phyloP scores from a whole-genome alignment of 2,797 vertebrate species.

The Astyanax mexicanus region DNA sequence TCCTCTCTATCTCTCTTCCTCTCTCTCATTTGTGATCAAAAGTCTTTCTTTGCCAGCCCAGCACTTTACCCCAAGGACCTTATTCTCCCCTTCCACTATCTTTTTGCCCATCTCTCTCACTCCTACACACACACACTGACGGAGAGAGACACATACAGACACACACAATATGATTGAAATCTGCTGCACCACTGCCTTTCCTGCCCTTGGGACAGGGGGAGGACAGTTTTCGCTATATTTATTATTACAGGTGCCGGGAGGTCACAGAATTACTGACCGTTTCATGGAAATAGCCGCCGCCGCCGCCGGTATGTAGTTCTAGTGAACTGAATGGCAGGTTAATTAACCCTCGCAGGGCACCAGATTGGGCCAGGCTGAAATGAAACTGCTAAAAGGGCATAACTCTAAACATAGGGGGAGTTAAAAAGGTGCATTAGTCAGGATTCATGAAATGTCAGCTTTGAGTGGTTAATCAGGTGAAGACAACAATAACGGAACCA shows the following conservation, averaged over 20 bases:
- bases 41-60: slow-evolving; percentile 44
- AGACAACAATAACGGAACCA: too few species aligned
- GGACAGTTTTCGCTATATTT: slow-evolving; percentile 44
- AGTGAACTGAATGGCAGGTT: slow-evolving; percentile 36
- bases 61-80: slow-evolving; percentile 54
- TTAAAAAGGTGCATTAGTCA: background rate
- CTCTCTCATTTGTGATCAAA: slow-evolving; percentile 49
- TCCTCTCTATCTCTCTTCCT: slow-evolving; percentile 35
- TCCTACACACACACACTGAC: slow-evolving; percentile 29
- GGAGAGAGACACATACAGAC: slow-evolving; percentile 10
- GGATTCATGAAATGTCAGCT: background rate
- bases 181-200: slow-evolving; percentile 50
- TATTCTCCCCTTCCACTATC: slow-evolving; percentile 56
- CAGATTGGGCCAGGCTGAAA: background rate
- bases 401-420: slow-evolving; percentile 3
- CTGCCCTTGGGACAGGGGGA: slow-evolving; percentile 55
- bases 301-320: too few species aligned
- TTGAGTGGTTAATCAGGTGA: too few species aligned
- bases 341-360: slow-evolving; percentile 27
- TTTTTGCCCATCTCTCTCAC: slow-evolving; percentile 42
- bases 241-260: slow-evolving; percentile 39
- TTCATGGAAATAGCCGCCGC: slow-evolving; percentile 53
- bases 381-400: slow-evolving; percentile 21
- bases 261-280: slow-evolving; percentile 57
- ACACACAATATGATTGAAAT: slow-evolving; percentile 56